Percentiles rank a stretch among this genome's conserved stretches.
These are phyloP conservation scores for Danio aesculapii DNA, from an alignment of 2,797 vertebrate species.

Conservation along the genomic window DNA sequence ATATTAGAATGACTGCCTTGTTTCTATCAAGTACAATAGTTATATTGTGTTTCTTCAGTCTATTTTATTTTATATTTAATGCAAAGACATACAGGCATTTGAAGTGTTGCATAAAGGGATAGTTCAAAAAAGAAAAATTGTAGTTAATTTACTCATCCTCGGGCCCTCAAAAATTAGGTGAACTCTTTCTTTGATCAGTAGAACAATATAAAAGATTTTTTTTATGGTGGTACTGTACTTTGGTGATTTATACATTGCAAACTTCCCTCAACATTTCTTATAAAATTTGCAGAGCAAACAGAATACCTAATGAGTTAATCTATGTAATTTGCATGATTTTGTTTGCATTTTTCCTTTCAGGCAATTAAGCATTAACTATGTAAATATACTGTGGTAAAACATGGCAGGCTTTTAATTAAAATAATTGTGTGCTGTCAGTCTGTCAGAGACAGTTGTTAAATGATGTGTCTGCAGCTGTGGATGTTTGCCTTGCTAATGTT, in stretches of 20 bases:
- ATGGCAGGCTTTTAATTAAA: background rate
- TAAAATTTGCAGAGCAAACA: background rate
- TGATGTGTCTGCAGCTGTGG: slow-evolving; percentile 20
- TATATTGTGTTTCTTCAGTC: background rate
- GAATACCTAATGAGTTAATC: background rate
- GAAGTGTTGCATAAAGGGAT: too few relatives aligned
- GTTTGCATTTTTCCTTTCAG: slow-evolving; percentile 8
- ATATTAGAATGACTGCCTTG: too few relatives aligned
- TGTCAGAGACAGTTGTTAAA: slow-evolving; percentile 9
- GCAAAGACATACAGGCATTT: background rate
- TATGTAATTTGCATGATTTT: background rate
- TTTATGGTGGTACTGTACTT: too few relatives aligned
- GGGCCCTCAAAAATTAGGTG: too few relatives aligned
- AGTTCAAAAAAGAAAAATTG: too few relatives aligned
- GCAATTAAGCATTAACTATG: slow-evolving; percentile 1
- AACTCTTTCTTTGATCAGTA: too few relatives aligned
- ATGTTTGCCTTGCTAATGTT: slow-evolving; percentile 34
- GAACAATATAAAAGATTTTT: too few relatives aligned
- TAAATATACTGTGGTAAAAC: slow-evolving; percentile 30
- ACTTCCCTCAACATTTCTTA: background rate
- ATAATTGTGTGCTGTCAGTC: background rate
- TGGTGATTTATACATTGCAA: too few relatives aligned
- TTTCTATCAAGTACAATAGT: background rate
- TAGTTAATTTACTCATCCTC: too few relatives aligned
- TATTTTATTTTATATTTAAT: background rate